Evolutionary conservation across 1,140 invertebrate genomes (phyloP), one percentile per base, ranked within the genome.

Genomic region (Kradibia gibbosae): DNA sequence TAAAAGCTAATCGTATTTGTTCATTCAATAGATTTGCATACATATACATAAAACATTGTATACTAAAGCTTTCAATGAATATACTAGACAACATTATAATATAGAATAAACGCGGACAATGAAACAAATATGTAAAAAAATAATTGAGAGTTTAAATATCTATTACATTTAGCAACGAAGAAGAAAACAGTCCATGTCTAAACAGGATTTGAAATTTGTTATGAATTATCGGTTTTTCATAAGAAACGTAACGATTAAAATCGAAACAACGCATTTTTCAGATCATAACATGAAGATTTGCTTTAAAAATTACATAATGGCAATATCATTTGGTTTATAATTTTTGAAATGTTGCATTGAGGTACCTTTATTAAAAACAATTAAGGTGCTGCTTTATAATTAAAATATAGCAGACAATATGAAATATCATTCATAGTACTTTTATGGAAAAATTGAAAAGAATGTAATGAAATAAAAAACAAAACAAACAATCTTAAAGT

Each of bases 81-180:
- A 70, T 78, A 83, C 80, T 72, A 70, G 42, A 25, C 34, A 79
- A 31, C 20, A 79, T 42, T 55, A n/a, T 34, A 71, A 57, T 65
- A 72, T 60, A 71, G 42, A 79, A 85, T 50, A 81, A 85, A 81
- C 72, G 85, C 67, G 84, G 84, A 86, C 72, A 73, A 70, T 65
- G 75, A 83, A 72, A 86, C 81, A 87, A 83, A 84, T 82, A 86
- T 78, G 81, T 86, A 83, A 74, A 84, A 78, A 87, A 78, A 86
- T n/a, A 87, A 73, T 85, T 55, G 53, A 85, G 84, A 88, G 83
- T 85, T 85, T 86, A 45, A 80, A 50, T 60, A 84, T 87, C 85
- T 88, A 88, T 84, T 81, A 84, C 85, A 88, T 86, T 84, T 82
- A 82, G 88, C 86, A 86, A 88, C 83, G 87, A 88, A 60, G 22